phyloP scores from a whole-genome alignment of 2,113 vertebrate species.

The Zosterops hypoxanthus region DNA sequence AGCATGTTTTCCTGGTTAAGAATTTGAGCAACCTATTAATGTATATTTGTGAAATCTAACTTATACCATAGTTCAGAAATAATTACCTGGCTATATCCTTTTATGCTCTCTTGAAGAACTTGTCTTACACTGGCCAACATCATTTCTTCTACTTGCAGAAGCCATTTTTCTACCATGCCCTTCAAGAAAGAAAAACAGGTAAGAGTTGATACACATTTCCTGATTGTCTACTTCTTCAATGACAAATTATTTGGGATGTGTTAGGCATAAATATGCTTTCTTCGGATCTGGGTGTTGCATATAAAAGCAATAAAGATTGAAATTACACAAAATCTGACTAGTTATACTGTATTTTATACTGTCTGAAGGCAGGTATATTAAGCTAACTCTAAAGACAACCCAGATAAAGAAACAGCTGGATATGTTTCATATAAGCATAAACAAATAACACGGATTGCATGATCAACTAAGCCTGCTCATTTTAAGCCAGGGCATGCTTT shows the following conservation, averaged over 20 bases:
- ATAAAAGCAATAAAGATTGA: not conserved
- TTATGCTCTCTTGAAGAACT: conserved; percentile 80
- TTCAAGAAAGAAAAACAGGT: conserved; percentile 43
- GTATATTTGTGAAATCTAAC: not conserved
- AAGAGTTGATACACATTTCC: not conserved
- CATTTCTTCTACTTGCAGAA: conserved; percentile 85
- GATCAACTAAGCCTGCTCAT: not conserved
- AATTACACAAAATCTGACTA: not conserved
- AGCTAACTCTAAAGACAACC: not conserved
- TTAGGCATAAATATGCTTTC: not conserved
- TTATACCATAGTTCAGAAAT: not conserved
- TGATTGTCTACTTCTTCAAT: not conserved
- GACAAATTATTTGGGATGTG: not conserved
- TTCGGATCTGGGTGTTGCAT: not conserved
- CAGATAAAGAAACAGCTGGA: not conserved
- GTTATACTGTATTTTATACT: not conserved
- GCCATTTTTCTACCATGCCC: conserved; percentile 97
- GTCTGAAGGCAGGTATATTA: not conserved
- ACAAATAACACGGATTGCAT: not conserved
- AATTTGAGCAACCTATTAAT: not conserved
- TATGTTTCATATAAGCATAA: not conserved
- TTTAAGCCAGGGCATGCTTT: not conserved
- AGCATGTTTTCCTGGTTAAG: not conserved
- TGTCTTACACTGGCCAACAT: conserved; percentile 85
- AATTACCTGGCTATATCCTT: conserved; percentile 82